Evolutionary conservation across 2,888 invertebrate species (phyloP).

Genomic region (Agrotis segetum): DNA sequence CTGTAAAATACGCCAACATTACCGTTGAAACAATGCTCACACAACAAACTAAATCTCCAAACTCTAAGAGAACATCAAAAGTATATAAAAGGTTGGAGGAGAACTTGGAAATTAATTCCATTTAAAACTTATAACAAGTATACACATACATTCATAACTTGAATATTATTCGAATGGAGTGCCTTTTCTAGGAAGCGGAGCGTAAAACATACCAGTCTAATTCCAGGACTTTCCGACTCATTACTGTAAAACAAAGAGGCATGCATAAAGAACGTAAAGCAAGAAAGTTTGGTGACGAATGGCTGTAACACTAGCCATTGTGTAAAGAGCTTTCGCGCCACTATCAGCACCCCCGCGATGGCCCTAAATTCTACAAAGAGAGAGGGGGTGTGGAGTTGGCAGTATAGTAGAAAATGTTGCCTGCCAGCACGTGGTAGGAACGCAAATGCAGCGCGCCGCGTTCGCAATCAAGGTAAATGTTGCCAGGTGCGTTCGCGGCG

Average conservation of each 20-base stretch:
- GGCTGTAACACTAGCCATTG: constrained; percentile 61
- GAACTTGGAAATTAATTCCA: constrained; percentile 66
- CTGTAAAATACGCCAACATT: constrained; percentile 28
- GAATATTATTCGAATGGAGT: constrained; percentile 71
- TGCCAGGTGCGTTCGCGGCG: constrained; percentile 86
- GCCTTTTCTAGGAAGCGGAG: constrained; percentile 52
- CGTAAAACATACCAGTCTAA: constrained; percentile 67
- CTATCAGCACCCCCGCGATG: constrained; percentile 7
- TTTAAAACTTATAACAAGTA: constrained; percentile 57
- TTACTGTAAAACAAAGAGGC: constrained; percentile 81
- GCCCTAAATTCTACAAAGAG: background rate
- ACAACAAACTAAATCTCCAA: constrained; percentile 26
- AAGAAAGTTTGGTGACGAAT: constrained; percentile 75
- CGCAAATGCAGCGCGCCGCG: constrained; percentile 77
- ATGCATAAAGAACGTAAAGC: constrained; percentile 74
- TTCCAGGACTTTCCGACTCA: constrained; percentile 80
- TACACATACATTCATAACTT: constrained; percentile 73
- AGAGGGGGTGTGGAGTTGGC: constrained; percentile 52
- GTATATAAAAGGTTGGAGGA: constrained; percentile 46
- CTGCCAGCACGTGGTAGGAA: constrained; percentile 71
- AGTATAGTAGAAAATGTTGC: constrained; percentile 44
- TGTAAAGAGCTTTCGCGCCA: constrained; percentile 48
- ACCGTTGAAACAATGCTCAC: constrained; percentile 47
- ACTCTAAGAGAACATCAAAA: constrained; percentile 40
- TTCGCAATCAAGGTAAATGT: constrained; percentile 88